phyloP scores from a whole-genome alignment of 2,797 vertebrate genomes.

The Ptychadena robeensis region DNA sequence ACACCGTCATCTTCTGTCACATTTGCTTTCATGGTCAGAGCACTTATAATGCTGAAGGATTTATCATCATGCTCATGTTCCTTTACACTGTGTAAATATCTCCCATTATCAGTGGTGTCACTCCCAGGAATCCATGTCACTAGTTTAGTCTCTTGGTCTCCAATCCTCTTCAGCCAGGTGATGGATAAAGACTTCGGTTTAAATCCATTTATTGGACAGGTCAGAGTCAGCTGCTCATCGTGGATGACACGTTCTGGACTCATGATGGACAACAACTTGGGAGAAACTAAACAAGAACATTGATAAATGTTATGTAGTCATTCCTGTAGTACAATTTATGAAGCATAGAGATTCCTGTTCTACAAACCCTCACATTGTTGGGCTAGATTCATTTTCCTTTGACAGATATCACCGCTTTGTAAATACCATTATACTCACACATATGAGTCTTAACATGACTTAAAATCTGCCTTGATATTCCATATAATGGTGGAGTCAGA shows the following conservation, averaged over 20 bases:
- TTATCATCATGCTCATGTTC: neutral
- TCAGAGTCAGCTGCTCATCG: conserved; percentile 31
- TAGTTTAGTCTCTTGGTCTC: neutral
- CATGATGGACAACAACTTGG: conserved; percentile 51
- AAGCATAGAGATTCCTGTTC: too few species aligned
- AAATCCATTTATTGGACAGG: conserved; percentile 52
- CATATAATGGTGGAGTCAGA: too few species aligned
- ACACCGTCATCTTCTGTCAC: conserved; percentile 24
- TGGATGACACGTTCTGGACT: conserved; percentile 12
- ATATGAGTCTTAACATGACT: too few species aligned
- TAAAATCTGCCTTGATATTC: too few species aligned
- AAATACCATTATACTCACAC: too few species aligned
- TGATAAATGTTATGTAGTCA: neutral
- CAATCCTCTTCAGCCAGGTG: conserved; percentile 30
- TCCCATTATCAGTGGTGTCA: neutral
- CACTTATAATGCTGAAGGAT: conserved; percentile 26
- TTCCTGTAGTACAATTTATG: too few species aligned
- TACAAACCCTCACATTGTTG: too few species aligned
- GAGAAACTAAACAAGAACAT: conserved; percentile 32
- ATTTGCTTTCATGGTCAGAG: conserved; percentile 1
- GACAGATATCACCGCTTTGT: too few species aligned
- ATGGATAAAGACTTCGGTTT: conserved; percentile 43
- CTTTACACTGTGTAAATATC: neutral
- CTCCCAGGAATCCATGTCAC: neutral
- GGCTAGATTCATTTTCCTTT: too few species aligned